A percentile compares a stretch with the other conserved stretches of the same genome.
Conservation (phyloP, 2,888 invertebrate species). For the Sminthurides aquaticus region DNA sequence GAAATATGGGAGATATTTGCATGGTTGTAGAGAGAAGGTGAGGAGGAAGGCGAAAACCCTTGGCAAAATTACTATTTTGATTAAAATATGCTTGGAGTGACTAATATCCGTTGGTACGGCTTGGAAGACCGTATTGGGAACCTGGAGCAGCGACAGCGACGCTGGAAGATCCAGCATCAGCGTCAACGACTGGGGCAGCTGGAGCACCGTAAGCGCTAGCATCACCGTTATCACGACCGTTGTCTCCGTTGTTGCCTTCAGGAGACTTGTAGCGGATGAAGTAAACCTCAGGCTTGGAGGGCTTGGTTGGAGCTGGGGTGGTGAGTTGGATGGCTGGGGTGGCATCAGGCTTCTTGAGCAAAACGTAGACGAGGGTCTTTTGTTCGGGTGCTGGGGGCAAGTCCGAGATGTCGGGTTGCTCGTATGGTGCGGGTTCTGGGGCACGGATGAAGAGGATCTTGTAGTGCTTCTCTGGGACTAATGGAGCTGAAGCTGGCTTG, state of each 20-base stretch:
- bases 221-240: no score
- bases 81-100: conserved; percentile 11
- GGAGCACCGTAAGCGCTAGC: conserved; percentile 30
- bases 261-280: conserved; percentile 41
- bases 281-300: conserved; percentile 70
- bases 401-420: conserved; percentile 20
- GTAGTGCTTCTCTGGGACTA: no score
- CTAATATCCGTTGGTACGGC: conserved; percentile 42
- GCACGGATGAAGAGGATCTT: no score
- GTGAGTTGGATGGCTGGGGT: conserved; percentile 58
- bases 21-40: no score
- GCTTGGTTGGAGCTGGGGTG: no score
- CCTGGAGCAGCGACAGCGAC: conserved; percentile 46
- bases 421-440: conserved; percentile 21
- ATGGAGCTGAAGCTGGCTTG: conserved; percentile 16
- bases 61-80: no score
- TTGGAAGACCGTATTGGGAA: conserved; percentile 59
- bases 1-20: no score
- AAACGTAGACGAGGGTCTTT: no score
- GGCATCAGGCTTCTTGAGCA: no score
- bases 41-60: no score
- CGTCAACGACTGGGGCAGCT: conserved; percentile 9
- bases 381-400: no score
- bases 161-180: conserved; percentile 10
- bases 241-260: conserved; percentile 20